Evolutionary conservation across 2,113 vertebrate species (phyloP), one percentile per base, ranked within the genome.

Genomic region (Salvelinus fontinalis): DNA sequence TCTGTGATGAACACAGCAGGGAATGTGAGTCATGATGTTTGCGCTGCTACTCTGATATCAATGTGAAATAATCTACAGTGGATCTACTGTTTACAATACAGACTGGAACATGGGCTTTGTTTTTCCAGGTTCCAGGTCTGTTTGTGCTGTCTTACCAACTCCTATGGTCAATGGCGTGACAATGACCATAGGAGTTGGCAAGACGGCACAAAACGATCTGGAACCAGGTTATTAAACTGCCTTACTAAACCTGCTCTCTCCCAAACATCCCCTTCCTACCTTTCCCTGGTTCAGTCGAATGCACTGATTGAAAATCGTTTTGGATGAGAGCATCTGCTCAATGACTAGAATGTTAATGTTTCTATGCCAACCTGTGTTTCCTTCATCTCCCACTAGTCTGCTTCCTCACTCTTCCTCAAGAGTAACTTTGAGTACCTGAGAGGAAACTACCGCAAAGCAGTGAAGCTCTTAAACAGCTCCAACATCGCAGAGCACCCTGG

Each of bases 1-100:
- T 99, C 98, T 2, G 97, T 99, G 84, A 99, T 99, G 98, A 99
- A 99, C 88, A 99, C 98, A 59, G 94, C 98, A 67, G 98, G 97
- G 74, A 99, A 98, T 78, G 98, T 99, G 89, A 96, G 98, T 95
- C 13, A 51, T 2, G 18, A 29, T 5, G 22, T 66, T 18, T 1
- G 7, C 11, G 60, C 13, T 64, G 24, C 60, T n/a, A n/a, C n/a
- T n/a, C n/a, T n/a, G n/a, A n/a, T n/a, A n/a, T n/a, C n/a, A n/a
- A n/a, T n/a, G n/a, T n/a, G n/a, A n/a, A n/a, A n/a, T n/a, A n/a
- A n/a, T n/a, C n/a, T n/a, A n/a, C n/a, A n/a, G n/a, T n/a, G n/a
- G n/a, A n/a, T n/a, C n/a, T n/a, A n/a, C n/a, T n/a, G n/a, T n/a
- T n/a, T n/a, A n/a, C n/a, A n/a, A n/a, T n/a, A n/a, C n/a, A n/a